Evolutionary conservation across 2,888 invertebrate species (phyloP), one percentile per base, ranked within the genome.

Genomic region (Caradrina clavipalpis): DNA sequence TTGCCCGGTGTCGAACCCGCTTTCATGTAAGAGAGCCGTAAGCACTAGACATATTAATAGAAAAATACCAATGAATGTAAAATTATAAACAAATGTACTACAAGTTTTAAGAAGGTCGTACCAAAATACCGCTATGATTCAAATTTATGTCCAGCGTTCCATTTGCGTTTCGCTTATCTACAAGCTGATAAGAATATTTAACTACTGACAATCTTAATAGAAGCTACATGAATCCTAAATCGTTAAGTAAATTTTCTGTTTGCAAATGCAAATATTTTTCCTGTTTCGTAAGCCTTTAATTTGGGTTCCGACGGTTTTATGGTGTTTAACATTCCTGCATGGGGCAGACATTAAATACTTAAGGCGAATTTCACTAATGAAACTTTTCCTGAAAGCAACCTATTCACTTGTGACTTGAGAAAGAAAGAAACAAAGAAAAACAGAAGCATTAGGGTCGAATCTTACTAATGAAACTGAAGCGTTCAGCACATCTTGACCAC

Each of bases 191-290:
- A 76, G 58, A 63, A 54, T 73, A 70, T 61, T 69, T 57, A 80
- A 67, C 58, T 53, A 72, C 39, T 69, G 62, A 69, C 69, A 73
- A 76, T 76, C 60, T 69, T 51, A 59, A 35, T 76, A 49, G 53
- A 55, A 59, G 31, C 57, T 69, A 69, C 22, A 58, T 54, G 64
- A 73, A 61, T 54, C 55, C 57, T 47, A 53, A 76, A 69, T 80
- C 80, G 22, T 66, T 67, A 67, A 26, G 71, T 67, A 76, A 76
- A 80, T 68, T 71, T 79, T 59, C 64, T 59, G 61, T 45, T 73
- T 67, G 53, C n/a, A 19, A 35, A 45, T 58, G 39, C 64, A 80
- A 79, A 79, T 77, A 73, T 80, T 79, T 69, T 64, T 54, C n/a
- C 10, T 54, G 51, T 47, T 60, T 45, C 15, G 2, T 70, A 62